Evolutionary conservation across 2,888 invertebrate genomes (phyloP).

Genomic region (Sphaeridia pumilis): DNA sequence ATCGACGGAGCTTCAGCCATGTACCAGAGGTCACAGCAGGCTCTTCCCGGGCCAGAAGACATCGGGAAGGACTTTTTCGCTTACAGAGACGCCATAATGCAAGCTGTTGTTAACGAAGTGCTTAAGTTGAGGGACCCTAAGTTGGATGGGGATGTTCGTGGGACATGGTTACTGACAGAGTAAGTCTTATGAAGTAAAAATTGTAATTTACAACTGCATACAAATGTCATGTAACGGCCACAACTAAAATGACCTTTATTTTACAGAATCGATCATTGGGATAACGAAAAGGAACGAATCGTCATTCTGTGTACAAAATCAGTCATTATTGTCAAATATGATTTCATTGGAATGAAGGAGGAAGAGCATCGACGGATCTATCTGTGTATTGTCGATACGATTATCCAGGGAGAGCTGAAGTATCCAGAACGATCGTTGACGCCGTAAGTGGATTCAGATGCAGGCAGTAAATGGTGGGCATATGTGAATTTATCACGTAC

Average conservation of each 20-base stretch:
- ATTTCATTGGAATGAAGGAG: constrained; percentile 68
- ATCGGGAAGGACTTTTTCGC: constrained; percentile 59
- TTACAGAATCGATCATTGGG: constrained; percentile 71
- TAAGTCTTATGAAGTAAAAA: no score
- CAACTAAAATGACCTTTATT: background rate
- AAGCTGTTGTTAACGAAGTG: constrained; percentile 59
- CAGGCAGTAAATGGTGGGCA: background rate
- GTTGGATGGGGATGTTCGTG: constrained; percentile 57
- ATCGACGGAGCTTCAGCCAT: no score
- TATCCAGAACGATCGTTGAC: constrained; percentile 70
- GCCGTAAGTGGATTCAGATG: constrained; percentile 57
- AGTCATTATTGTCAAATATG: constrained; percentile 65
- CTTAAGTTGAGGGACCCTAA: constrained; percentile 53
- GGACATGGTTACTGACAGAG: constrained; percentile 72
- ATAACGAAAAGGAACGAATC: constrained; percentile 70
- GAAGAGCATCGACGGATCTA: constrained; percentile 58
- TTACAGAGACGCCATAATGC: constrained; percentile 60
- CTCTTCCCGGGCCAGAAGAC: constrained; percentile 41
- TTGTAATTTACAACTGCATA: no score
- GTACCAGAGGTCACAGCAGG: no score
- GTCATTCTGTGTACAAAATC: constrained; percentile 60
- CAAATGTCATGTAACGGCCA: no score
- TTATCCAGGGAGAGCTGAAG: constrained; percentile 63
- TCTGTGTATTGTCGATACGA: constrained; percentile 55
- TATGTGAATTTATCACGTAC: no score